These are phyloP conservation scores for crab-eating macaque (Macaca fascicularis) DNA, from an alignment of 2,113 vertebrate genomes.

Conservation along the genomic window DNA sequence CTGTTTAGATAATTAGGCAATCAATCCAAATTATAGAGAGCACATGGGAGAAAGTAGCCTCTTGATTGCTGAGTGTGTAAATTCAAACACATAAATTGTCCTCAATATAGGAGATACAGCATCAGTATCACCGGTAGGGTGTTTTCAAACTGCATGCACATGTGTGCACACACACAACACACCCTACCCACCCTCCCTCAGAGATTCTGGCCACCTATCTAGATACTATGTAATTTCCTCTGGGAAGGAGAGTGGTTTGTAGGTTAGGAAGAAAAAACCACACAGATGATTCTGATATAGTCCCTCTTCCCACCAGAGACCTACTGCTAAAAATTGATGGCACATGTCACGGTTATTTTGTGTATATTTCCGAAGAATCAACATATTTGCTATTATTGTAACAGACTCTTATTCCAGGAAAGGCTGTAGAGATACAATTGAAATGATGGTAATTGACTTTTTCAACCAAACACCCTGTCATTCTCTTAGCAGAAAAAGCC, in stretches of 20 bases:
- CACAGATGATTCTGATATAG: neutral
- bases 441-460: conserved; percentile 47
- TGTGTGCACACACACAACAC: neutral
- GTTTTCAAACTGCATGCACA: neutral
- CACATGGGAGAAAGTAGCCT: neutral
- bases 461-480: conserved; percentile 13
- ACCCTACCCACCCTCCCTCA: neutral
- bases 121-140: neutral
- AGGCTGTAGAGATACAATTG: neutral
- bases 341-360: neutral
- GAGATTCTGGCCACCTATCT: neutral
- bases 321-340: conserved; percentile 4
- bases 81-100: neutral
- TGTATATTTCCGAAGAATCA: conserved; percentile 9
- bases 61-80: neutral
- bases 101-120: neutral
- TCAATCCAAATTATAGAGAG: neutral
- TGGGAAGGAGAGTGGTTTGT: neutral
- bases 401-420: conserved; percentile 23
- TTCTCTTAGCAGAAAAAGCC: conserved; percentile 25
- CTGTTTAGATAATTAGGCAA: neutral
- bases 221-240: neutral
- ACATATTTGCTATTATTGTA: neutral
- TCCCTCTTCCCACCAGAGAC: conserved; percentile 22
- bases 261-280: neutral